phyloP scores from a whole-genome alignment of 2,797 vertebrate genomes.

The Sebastes dallii region DNA sequence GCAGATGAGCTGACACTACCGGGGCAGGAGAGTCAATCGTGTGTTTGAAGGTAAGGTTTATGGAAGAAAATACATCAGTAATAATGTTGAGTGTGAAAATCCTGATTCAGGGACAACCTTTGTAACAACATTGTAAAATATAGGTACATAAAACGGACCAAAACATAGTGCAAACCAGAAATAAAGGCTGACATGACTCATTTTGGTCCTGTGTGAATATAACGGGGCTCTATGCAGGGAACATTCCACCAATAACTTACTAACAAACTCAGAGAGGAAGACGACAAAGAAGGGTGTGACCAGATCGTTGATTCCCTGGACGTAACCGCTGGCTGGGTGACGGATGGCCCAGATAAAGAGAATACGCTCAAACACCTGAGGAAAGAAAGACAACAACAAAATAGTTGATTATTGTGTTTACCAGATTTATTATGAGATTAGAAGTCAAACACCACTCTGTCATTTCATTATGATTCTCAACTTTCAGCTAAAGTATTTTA shows the following conservation, averaged over 20 bases:
- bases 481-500: background rate
- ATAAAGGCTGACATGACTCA: background rate
- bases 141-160: background rate
- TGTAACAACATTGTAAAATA: background rate
- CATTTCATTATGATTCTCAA: background rate
- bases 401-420: background rate
- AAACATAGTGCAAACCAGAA: background rate
- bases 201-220: background rate
- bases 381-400: constrained; percentile 20
- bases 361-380: constrained; percentile 97
- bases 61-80: background rate
- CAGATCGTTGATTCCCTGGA: constrained; percentile 98
- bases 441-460: background rate
- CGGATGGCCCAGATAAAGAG: constrained; percentile 99
- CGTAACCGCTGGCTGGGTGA: constrained; percentile 97
- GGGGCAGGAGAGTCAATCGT: background rate
- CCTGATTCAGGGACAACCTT: background rate
- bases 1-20: background rate
- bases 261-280: constrained; percentile 97
- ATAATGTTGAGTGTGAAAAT: background rate
- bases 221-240: background rate
- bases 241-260: constrained; percentile 81
- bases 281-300: constrained; percentile 99
- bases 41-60: background rate
- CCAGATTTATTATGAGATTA: background rate